Base-by-base conservation (phyloP, 2,113 vertebrate species). In the Hydropotes inermis region DNA sequence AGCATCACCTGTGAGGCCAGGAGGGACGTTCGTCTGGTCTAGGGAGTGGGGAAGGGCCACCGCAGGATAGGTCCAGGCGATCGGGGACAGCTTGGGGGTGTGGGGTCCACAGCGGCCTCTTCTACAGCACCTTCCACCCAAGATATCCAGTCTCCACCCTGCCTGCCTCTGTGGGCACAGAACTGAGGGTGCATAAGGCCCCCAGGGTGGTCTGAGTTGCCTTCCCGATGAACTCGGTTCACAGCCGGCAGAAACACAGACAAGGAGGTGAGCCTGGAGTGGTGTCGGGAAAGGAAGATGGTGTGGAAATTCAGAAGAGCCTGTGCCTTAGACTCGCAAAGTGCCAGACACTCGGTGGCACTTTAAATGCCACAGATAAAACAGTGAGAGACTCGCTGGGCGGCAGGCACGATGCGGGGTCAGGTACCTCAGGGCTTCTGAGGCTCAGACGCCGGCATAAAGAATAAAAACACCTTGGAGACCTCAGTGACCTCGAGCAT, bases 311-410 rank as follows among this genome's bases (percentile, higher is more conserved):
- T 89, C 67, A 87, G 96, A 95, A 60, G 85, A 91, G 81, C 79
- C 93, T 98, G 60, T 79, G 76, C 58, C 93, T 94, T 70, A 87
- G 60, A 60, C 60, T 97, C 64, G 64, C 91, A 30, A 97, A 97
- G 97, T 95, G 96, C 78, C 93, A 98, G 97, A 97, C 94, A 2
- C 92, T 91, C 1, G 3, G 93, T 84, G 91, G 55, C 98, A 97
- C 97, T 98, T 97, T 87, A 94, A 98, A 95, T 90, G 93, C 74
- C 86, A 50, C 95, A 97, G 98, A 98, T 95, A 81, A 97, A 97
- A 97, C 94, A 95, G 95, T 47, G 97, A 97, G 94, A 98, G 94
- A 89, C 91, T 96, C 84, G 95, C 78, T 45, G 1, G n/a, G 94
- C 10, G 67, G 95, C 94, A 95, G 78, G 45, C 3, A 0, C 93